Percentiles rank a stretch among this genome's conserved stretches.
phyloP scores from a whole-genome alignment of 2,113 vertebrate genomes.

The Melozone crissalis region DNA sequence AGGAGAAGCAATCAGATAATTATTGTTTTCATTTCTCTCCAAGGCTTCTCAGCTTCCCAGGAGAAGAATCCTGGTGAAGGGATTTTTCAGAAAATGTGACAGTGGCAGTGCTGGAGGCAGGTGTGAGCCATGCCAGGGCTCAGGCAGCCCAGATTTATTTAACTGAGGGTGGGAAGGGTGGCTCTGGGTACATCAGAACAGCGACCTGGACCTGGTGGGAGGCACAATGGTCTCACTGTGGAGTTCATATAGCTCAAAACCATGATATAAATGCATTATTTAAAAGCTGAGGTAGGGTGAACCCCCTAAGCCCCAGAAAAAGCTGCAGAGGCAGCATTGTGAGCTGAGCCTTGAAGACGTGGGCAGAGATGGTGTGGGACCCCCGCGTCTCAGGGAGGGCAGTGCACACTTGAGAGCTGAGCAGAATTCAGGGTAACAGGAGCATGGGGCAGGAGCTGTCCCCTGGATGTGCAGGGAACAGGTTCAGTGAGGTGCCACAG shows the following conservation, averaged over 20 bases:
- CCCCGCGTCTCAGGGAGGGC: not conserved
- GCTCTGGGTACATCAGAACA: not conserved
- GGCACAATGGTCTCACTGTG: not conserved
- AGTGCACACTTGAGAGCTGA: not conserved
- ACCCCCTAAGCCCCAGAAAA: not conserved
- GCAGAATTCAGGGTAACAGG: not conserved
- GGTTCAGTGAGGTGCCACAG: not conserved
- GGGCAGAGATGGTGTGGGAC: not conserved
- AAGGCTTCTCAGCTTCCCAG: no score
- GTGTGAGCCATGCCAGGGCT: accelerated
- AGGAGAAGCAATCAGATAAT: no score
- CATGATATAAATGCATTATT: accelerated
- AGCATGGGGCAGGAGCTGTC: not conserved
- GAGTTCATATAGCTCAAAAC: not conserved
- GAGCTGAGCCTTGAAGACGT: not conserved
- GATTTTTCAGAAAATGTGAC: no score
- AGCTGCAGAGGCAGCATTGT: not conserved
- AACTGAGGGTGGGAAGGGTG: not conserved
- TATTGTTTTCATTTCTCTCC: no score
- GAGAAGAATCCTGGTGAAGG: no score
- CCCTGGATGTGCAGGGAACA: not conserved
- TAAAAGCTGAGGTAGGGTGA: not conserved
- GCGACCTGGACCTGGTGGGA: not conserved
- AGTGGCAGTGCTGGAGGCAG: no score
- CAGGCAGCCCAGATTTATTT: not conserved